Evolutionary conservation across 2,797 vertebrate genomes (phyloP), one percentile per base, ranked within the genome.

Genomic region (Philypnodon macrostomus): DNA sequence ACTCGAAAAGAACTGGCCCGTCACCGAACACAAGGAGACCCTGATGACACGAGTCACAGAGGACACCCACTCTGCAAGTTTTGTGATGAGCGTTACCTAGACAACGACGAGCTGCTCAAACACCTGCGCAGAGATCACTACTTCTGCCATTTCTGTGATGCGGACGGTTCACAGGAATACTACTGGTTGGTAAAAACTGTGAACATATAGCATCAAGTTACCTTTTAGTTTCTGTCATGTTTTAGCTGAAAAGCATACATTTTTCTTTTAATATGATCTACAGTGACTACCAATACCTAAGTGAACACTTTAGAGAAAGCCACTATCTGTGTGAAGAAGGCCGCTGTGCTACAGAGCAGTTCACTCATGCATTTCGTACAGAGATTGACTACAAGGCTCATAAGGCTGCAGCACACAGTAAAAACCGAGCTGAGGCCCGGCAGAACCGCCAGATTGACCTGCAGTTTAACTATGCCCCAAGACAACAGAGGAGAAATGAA

Each of bases 351-450:
- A 83, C 89, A 0, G 96, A 99, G 70, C 95, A 97, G 86, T 98
- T 99, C 74, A 98, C 95, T 0, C 96, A 99, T 0, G 97, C 96
- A 29, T 99, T 98, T 86, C 94, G 95, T 75, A 88, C 92, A 0
- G 96, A 99, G 70, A 99, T 99, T 0, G 97, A 99, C 85, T 96
- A 94, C 81, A 98, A 98, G 75, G 97, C 96, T 0, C 96, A 99
- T 85, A 95, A 92, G 74, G 96, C 89, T 0, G 84, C 92, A n/a
- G 94, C 83, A 10, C 97, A 99, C 86, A 99, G 97, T 88, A 96
- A 95, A 73, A 99, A 84, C 87, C 85, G 97, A 0, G 96, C 97
- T 0, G 96, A 99, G 79, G 96, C 96, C 0, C 86, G 97, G 7
- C 96, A 98, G 86, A 98, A 98, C 86, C 93, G 97, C 4, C 95